A percentile compares a stretch with the other conserved stretches of the same genome.
These are phyloP conservation scores for Platichthys stellatus DNA, from an alignment of 2,113 vertebrate genomes.

Conservation along the genomic window DNA sequence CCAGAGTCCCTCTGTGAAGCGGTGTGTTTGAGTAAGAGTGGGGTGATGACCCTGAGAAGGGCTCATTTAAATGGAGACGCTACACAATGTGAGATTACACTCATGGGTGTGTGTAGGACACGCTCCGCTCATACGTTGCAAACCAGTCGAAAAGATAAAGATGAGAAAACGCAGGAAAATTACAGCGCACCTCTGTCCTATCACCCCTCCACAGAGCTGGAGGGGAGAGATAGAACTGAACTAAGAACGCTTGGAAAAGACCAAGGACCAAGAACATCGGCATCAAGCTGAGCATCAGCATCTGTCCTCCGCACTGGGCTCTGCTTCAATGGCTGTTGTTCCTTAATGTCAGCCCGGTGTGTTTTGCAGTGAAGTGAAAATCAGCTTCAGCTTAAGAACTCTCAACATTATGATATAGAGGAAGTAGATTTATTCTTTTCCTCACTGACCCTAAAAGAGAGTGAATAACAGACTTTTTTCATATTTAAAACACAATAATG, in stretches of 20 bases:
- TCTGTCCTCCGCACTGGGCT: conserved; percentile 48
- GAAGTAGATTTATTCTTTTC: not conserved
- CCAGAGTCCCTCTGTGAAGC: conserved; percentile 11
- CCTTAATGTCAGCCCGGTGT: conserved; percentile 49
- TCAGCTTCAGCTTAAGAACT: not conserved
- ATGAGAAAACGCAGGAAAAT: conserved; percentile 71
- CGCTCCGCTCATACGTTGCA: conserved; percentile 42
- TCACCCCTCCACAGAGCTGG: conserved; percentile 57
- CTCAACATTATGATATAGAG: conserved; percentile 9
- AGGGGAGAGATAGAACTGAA: conserved; percentile 70
- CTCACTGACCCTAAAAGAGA: not conserved
- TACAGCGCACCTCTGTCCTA: conserved; percentile 57
- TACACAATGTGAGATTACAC: conserved; percentile 65
- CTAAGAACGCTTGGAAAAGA: conserved; percentile 49
- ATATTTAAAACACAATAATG: not conserved
- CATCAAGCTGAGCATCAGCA: conserved; percentile 53
- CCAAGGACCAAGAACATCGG: conserved; percentile 54
- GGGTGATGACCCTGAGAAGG: conserved; percentile 62
- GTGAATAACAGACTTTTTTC: not conserved
- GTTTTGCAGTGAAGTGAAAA: conserved; percentile 1
- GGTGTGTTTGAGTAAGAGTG: conserved; percentile 35
- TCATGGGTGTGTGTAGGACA: conserved; percentile 61
- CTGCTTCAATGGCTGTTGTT: conserved; percentile 47
- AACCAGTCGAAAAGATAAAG: conserved; percentile 63
- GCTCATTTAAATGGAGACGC: conserved; percentile 65